These are phyloP conservation scores for Anoplolepis gracilipes DNA, from an alignment of 1,140 invertebrate species.

Conservation along the genomic window DNA sequence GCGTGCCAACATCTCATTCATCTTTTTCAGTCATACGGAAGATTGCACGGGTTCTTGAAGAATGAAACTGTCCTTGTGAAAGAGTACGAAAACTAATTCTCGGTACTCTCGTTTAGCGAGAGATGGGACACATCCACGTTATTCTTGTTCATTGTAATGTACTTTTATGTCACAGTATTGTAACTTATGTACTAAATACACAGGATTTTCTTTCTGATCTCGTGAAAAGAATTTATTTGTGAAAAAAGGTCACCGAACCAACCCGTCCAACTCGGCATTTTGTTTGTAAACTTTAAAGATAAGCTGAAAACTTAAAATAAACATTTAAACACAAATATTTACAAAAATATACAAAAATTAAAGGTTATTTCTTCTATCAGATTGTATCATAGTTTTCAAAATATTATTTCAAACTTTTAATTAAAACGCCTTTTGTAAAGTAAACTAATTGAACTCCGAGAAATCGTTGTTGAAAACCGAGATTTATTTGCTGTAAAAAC, in stretches of 20 bases:
- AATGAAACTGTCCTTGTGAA: conserved; percentile 30
- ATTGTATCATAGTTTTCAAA: not conserved
- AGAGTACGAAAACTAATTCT: conserved; percentile 12
- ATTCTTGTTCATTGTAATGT: not conserved
- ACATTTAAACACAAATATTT: too few species aligned
- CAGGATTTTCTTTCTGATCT: not conserved
- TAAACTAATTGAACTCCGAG: too few species aligned
- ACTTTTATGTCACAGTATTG: not conserved
- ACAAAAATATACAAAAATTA: too few species aligned
- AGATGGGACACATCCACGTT: not conserved
- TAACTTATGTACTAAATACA: not conserved
- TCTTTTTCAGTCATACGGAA: conserved; percentile 35
- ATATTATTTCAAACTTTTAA: too few species aligned
- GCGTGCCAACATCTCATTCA: conserved; percentile 17
- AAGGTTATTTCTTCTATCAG: too few species aligned
- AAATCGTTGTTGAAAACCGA: too few species aligned
- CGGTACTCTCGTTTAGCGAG: conserved; percentile 14
- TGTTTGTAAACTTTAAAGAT: too few species aligned
- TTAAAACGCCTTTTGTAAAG: too few species aligned
- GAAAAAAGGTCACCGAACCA: too few species aligned
- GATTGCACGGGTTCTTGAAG: conserved; percentile 29
- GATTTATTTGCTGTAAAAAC: too few species aligned
- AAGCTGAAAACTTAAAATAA: too few species aligned
- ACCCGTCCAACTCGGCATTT: too few species aligned
- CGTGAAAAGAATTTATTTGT: not conserved